A percentile compares a stretch with the other conserved stretches of the same genome.
Conservation (phyloP, 2,113 vertebrate genomes). For the Micronycteris hirsuta region DNA sequence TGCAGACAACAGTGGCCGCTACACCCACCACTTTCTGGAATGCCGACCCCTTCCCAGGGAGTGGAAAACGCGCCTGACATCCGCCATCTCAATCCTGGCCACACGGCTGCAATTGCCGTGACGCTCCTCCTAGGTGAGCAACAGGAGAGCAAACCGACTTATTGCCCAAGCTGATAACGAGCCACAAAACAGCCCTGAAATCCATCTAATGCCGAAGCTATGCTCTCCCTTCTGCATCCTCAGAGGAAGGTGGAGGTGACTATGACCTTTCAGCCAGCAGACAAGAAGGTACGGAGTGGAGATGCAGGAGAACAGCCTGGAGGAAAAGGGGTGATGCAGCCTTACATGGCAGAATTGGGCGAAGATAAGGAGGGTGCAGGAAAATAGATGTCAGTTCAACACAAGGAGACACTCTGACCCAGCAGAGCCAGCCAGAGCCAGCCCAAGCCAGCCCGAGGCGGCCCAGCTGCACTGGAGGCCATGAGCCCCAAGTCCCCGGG, state of each 20-base stretch:
- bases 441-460: not conserved
- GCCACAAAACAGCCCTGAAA: not conserved
- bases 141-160: not conserved
- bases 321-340: not conserved
- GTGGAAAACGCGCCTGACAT: not conserved
- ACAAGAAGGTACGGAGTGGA: not conserved
- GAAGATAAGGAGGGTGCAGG: not conserved
- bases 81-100: not conserved
- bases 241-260: no score
- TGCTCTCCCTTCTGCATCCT: not conserved
- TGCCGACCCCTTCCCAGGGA: not conserved
- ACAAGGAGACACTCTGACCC: not conserved
- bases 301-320: not conserved
- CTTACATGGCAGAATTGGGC: not conserved
- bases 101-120: not conserved
- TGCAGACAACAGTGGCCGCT: not conserved
- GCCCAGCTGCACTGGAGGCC: fast-evolving
- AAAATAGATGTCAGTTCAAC: not conserved
- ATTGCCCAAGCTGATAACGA: not conserved
- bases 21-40: not conserved
- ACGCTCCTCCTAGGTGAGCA: no score
- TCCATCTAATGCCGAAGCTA: not conserved
- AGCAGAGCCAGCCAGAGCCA: not conserved
- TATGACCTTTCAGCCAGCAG: fast-evolving
- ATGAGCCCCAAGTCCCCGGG: not conserved